Percentiles rank a stretch among this genome's conserved stretches.
These are phyloP conservation scores for Paramormyrops kingsleyae DNA, from an alignment of 2,113 vertebrate species.

Conservation along the genomic window DNA sequence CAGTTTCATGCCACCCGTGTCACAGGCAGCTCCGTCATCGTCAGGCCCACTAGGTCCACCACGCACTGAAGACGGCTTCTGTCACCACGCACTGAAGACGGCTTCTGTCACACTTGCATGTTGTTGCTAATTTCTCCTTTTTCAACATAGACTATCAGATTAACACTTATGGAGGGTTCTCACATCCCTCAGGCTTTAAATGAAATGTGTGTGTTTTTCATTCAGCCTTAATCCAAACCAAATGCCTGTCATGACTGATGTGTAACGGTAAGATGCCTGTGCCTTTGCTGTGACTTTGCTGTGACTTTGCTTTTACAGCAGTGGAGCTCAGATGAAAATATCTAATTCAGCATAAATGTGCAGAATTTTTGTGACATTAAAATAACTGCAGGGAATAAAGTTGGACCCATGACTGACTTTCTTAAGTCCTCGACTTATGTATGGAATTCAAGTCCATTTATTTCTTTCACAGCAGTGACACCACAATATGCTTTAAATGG, in stretches of 20 bases:
- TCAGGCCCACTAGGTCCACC: conserved; percentile 45
- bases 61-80: background rate
- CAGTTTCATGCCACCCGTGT: conserved; percentile 56
- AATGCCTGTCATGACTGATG: background rate
- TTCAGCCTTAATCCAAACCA: background rate
- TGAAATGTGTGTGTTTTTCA: background rate
- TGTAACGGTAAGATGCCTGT: no score
- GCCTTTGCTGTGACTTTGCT: no score
- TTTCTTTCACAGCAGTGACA: no score
- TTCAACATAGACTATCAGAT: background rate
- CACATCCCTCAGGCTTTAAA: background rate
- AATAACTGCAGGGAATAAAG: background rate
- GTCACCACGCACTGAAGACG: background rate
- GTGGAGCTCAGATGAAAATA: background rate
- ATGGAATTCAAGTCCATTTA: no score
- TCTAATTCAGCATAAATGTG: background rate
- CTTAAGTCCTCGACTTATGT: background rate
- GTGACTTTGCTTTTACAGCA: background rate
- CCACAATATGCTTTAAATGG: no score
- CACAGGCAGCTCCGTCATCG: conserved; percentile 62
- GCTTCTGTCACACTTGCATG: background rate
- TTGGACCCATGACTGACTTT: background rate
- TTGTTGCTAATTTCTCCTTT: background rate
- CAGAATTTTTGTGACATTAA: background rate
- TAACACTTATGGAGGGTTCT: background rate